phyloP scores from a whole-genome alignment of 2,888 invertebrate species.

The Ecdyonurus torrentis region DNA sequence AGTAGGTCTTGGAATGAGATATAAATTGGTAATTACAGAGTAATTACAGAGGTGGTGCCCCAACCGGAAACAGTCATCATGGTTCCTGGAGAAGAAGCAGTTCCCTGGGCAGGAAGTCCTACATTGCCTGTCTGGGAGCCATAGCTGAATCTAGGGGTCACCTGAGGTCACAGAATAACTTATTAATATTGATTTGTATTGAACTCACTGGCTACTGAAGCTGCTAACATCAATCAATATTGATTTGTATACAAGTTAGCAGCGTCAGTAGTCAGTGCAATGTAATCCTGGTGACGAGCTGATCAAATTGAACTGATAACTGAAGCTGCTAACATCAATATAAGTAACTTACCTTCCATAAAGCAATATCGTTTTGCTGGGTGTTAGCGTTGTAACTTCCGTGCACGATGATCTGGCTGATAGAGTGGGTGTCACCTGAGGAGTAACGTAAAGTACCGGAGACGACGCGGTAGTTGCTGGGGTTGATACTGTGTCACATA shows the following conservation, averaged over 20 bases:
- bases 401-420: neutral
- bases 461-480: neutral
- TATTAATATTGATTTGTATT: no score
- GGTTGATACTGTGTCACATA: neutral
- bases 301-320: no score
- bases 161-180: no score
- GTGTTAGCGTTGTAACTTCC: neutral
- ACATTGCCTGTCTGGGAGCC: constrained; percentile 59
- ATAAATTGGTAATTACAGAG: no score
- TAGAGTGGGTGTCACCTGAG: neutral
- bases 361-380: neutral
- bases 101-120: constrained; percentile 48
- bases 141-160: no score
- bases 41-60: constrained; percentile 21
- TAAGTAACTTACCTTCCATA: neutral
- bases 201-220: no score
- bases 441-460: neutral
- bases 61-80: constrained; percentile 19
- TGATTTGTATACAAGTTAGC: no score
- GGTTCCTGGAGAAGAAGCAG: constrained; percentile 12
- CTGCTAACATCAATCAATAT: no score
- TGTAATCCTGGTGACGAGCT: no score
- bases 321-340: no score
- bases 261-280: no score
- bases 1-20: no score